phyloP scores from a whole-genome alignment of 1,140 invertebrate genomes.

The Eriocheir sinensis region DNA sequence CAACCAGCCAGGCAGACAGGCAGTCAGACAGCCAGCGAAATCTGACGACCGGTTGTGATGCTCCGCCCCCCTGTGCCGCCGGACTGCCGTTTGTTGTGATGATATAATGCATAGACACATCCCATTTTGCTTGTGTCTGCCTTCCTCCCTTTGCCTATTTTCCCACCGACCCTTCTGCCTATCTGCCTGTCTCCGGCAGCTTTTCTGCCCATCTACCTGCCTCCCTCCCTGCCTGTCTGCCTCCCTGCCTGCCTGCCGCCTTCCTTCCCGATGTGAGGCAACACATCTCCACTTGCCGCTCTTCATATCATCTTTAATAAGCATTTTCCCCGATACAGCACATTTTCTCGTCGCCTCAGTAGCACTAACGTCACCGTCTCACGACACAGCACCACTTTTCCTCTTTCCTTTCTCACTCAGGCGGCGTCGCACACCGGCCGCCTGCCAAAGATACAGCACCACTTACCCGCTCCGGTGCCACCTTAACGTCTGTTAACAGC shows the following conservation, averaged over 20 bases:
- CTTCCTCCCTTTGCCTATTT: not conserved
- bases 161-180: not conserved
- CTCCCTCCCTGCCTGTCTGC: not conserved
- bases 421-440: too few species aligned
- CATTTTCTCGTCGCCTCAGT: not conserved
- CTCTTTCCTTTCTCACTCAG: too few species aligned
- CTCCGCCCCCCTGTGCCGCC: not conserved
- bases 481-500: too few species aligned
- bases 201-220: not conserved
- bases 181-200: not conserved
- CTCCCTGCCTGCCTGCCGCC: not conserved
- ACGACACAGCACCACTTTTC: not conserved
- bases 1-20: too few species aligned
- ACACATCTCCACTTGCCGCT: not conserved
- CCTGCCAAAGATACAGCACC: too few species aligned
- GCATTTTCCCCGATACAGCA: too few species aligned
- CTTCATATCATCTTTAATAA: not conserved
- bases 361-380: not conserved
- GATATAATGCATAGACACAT: not conserved
- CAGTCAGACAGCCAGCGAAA: too few species aligned
- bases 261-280: not conserved
- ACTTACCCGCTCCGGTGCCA: too few species aligned
- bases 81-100: not conserved
- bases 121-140: too few species aligned
- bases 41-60: not conserved